Percentiles rank a stretch among this genome's conserved stretches.
Evolutionary conservation across 2,113 vertebrate species (phyloP).

Genomic region (Hydrochoerus hydrochaeris): DNA sequence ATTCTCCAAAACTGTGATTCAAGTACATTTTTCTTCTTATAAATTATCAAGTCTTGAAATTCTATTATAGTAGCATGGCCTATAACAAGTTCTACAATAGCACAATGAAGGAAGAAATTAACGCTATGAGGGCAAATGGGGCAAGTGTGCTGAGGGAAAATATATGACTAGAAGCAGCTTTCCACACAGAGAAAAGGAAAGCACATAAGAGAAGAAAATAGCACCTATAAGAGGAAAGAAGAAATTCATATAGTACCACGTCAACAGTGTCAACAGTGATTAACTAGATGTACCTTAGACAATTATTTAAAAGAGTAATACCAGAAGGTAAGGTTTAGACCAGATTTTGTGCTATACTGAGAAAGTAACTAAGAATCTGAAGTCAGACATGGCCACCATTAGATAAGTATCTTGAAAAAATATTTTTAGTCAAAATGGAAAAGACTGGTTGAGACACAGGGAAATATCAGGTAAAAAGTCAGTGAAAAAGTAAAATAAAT

Average conservation of each 20-base stretch:
- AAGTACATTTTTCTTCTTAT: neutral
- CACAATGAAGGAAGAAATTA: neutral
- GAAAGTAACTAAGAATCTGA: conserved; percentile 31
- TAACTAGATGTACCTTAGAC: neutral
- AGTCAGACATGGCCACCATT: neutral
- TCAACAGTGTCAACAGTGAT: neutral
- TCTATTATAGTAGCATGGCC: neutral
- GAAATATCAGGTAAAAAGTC: neutral
- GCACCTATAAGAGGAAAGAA: neutral
- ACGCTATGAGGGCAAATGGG: neutral
- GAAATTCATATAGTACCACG: neutral
- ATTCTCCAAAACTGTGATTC: neutral
- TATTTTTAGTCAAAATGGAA: neutral
- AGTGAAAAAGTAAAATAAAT: neutral
- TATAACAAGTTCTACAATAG: neutral
- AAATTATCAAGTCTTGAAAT: neutral
- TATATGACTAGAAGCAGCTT: neutral
- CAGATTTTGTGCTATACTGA: neutral
- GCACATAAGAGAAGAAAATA: neutral
- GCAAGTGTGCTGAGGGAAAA: neutral
- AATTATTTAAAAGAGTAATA: neutral
- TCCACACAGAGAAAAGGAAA: neutral
- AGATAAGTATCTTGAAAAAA: neutral
- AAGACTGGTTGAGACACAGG: neutral
- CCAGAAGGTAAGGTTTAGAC: neutral